phyloP scores from a whole-genome alignment of 2,113 vertebrate species.

The Puffinus mauretanicus region DNA sequence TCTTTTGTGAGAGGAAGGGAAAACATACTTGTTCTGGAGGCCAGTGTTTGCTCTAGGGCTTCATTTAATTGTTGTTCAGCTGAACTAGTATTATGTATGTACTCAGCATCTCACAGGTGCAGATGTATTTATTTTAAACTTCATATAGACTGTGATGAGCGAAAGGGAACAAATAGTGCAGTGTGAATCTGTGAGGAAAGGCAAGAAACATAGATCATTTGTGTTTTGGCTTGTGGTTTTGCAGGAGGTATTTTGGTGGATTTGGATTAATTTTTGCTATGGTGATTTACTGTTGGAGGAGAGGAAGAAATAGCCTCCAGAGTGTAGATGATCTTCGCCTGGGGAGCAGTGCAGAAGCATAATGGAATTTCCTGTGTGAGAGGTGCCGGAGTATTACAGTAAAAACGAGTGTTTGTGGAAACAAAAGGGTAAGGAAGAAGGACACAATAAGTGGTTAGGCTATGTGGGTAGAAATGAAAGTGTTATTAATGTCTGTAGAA shows the following conservation, averaged over 20 bases:
- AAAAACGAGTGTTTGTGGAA: background rate
- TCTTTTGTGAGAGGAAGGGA: background rate
- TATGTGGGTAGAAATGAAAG: background rate
- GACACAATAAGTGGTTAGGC: background rate
- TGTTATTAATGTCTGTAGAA: background rate
- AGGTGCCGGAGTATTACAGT: background rate
- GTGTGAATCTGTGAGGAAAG: background rate
- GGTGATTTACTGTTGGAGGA: constrained; percentile 4
- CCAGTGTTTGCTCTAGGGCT: background rate
- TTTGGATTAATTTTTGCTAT: constrained; percentile 33
- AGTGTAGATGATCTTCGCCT: background rate
- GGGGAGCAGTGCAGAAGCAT: background rate
- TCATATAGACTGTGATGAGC: background rate
- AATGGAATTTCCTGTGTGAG: constrained; percentile 35
- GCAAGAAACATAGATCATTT: background rate
- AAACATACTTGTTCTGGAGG: background rate
- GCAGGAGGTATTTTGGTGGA: background rate
- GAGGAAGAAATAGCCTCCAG: background rate
- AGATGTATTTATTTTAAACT: background rate
- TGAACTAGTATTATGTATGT: background rate
- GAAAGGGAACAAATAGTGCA: background rate
- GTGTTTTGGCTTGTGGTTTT: background rate
- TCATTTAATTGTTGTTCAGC: background rate
- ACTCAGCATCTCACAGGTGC: background rate
- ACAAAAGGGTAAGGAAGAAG: background rate